These are phyloP conservation scores for Epistrophella euchroma DNA, from an alignment of 2,888 invertebrate genomes.

Conservation along the genomic window DNA sequence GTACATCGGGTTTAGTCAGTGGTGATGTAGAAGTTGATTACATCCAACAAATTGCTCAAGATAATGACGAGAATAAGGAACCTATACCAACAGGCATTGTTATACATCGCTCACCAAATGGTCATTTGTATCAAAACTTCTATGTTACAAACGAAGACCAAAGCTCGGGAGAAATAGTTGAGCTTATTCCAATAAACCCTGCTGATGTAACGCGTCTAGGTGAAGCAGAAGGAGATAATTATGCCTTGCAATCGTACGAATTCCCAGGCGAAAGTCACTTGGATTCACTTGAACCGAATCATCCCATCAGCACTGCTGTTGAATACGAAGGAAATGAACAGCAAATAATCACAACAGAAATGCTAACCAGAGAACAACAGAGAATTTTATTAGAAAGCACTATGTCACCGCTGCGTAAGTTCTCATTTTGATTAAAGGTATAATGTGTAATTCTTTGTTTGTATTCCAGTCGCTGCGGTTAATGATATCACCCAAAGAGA, in stretches of 20 bases:
- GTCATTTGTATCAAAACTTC: conserved; percentile 76
- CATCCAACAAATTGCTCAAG: conserved; percentile 43
- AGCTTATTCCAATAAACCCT: conserved; percentile 65
- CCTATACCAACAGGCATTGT: conserved; percentile 41
- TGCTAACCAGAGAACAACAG: conserved; percentile 75
- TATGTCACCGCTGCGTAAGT: conserved; percentile 78
- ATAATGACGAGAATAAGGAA: conserved; percentile 31
- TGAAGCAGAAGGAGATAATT: conserved; percentile 32
- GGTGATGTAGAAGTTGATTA: conserved; percentile 36
- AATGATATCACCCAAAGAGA: conserved; percentile 78
- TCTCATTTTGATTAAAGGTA: not conserved
- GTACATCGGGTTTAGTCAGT: conserved; percentile 6
- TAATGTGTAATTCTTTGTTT: not conserved
- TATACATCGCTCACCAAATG: conserved; percentile 76
- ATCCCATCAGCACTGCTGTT: conserved; percentile 15
- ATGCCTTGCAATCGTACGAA: conserved; percentile 62
- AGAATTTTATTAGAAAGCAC: conserved; percentile 77
- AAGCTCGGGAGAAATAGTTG: conserved; percentile 54
- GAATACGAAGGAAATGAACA: conserved; percentile 40
- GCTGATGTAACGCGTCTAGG: conserved; percentile 22
- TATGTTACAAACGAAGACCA: conserved; percentile 62
- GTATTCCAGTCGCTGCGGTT: conserved; percentile 77
- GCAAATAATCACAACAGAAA: conserved; percentile 50
- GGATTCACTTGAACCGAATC: conserved; percentile 39
- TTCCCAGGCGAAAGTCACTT: conserved; percentile 56